Evolutionary conservation across 2,888 invertebrate genomes (phyloP).

Genomic region (Atrina japonica): DNA sequence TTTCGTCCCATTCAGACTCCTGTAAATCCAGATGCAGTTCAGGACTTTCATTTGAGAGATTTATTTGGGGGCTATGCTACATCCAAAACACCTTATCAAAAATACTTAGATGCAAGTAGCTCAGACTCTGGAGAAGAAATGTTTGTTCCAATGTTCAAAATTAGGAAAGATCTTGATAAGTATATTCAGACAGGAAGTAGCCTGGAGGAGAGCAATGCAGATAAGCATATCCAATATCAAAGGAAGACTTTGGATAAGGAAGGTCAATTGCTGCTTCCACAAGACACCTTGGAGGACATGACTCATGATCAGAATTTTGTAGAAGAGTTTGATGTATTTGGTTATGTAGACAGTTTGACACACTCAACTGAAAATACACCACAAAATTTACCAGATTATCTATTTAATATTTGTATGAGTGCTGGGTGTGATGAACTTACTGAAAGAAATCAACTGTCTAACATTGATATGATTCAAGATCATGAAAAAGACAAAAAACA

Average conservation of each 20-base stretch:
- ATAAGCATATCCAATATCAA: slow-evolving; percentile 5
- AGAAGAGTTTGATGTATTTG: slow-evolving; percentile 39
- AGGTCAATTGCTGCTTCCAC: not conserved
- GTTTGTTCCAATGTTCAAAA: slow-evolving; percentile 87
- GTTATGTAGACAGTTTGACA: slow-evolving; percentile 44
- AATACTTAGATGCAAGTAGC: slow-evolving; percentile 36
- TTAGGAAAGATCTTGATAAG: slow-evolving; percentile 82
- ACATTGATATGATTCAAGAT: no score
- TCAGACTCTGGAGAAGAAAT: slow-evolving; percentile 50
- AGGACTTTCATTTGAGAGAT: slow-evolving; percentile 47
- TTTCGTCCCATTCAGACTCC: slow-evolving; percentile 88
- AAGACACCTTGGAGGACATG: not conserved
- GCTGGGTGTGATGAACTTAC: slow-evolving; percentile 37
- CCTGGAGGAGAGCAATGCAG: slow-evolving; percentile 1
- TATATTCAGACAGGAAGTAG: slow-evolving; percentile 83
- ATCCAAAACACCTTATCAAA: slow-evolving; percentile 63
- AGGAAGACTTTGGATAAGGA: slow-evolving; percentile 4
- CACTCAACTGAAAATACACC: slow-evolving; percentile 37
- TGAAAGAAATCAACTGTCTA: not conserved
- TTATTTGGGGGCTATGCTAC: slow-evolving; percentile 65
- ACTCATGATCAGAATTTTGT: not conserved
- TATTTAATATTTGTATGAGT: slow-evolving; percentile 30
- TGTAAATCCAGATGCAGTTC: slow-evolving; percentile 28
- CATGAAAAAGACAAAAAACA: not conserved
- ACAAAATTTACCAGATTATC: slow-evolving; percentile 29